Evolutionary conservation across 2,797 vertebrate genomes (phyloP), one percentile per base, ranked within the genome.

Genomic region (Aphelocoma californica): DNA sequence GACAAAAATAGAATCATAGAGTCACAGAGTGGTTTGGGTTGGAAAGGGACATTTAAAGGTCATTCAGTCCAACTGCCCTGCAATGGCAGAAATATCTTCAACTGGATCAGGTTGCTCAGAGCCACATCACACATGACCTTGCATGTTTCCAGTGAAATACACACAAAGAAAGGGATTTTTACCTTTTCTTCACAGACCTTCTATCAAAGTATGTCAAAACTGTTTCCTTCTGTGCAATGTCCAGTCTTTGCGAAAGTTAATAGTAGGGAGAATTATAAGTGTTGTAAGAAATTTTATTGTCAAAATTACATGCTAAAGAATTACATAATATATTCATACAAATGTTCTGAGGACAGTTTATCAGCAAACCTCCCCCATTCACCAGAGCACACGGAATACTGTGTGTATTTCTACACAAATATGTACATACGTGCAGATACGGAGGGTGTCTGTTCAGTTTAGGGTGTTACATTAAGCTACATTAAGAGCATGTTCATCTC

Each of bases 91-190:
- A 58, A 28, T 45, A 40, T 34, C 13, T 78, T 77, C 25, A 14
- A 12, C 20, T 31, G 23, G 29, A 15, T 64, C 58, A 34, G 20
- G 12, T 7, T 65, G 21, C 53, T 83, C 51, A 58, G 65, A 78
- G 38, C 29, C 26, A 24, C 29, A 53, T 19, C 21, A 48, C n/a
- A 6, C 0, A 0, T 23, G n/a, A n/a, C 45, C 18, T 44, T 29
- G 32, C 28, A 40, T 20, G 21, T 24, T 58, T 53, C 25, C 58
- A 65, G 21, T 19, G 34, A 58, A 78, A 62, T 51, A 10, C 5
- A 64, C 4, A n/a, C 4, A 32, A 51, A 31, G 6, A 80, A 77
- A 92, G 25, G 9, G 6, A 67, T 36, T 56, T 53, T n/a, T 26
- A 44, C 15, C 17, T 80, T 70, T 82, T 58, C 31, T 44, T 62